Evolutionary conservation across 2,797 vertebrate genomes (phyloP).

Genomic region (Gymnothorax reevesii): DNA sequence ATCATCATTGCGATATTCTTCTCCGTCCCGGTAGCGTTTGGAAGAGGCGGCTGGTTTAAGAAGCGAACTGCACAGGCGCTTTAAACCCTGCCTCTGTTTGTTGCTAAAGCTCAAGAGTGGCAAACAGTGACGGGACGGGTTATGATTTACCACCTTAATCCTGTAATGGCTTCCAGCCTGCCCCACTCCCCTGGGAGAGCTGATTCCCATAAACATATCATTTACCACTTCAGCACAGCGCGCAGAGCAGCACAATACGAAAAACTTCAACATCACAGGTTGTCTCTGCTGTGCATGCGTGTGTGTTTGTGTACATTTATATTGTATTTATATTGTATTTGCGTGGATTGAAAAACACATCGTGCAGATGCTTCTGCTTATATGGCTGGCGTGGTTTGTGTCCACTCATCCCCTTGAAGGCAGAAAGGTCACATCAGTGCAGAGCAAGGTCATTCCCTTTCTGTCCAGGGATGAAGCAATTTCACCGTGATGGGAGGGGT

Average conservation of each 20-base stretch:
- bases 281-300: not conserved
- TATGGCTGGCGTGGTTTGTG: no score
- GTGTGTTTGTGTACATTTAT: not conserved
- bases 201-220: constrained; percentile 15
- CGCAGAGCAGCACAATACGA: not conserved
- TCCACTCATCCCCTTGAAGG: no score
- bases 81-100: constrained; percentile 24
- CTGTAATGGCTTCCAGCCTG: constrained; percentile 52
- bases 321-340: no score
- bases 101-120: constrained; percentile 44
- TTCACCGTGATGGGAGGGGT: no score
- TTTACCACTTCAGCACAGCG: not conserved
- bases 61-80: not conserved
- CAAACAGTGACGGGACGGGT: constrained; percentile 39
- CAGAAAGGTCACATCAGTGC: no score
- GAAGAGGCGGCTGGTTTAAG: not conserved
- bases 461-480: no score
- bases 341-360: no score
- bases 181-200: constrained; percentile 41
- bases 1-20: not conserved
- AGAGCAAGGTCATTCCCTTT: no score
- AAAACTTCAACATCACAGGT: no score
- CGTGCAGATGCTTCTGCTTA: no score
- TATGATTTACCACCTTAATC: constrained; percentile 44
- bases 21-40: not conserved